A percentile compares a stretch with the other conserved stretches of the same genome.
These are phyloP conservation scores for Nyctalus aviator DNA, from an alignment of 2,797 vertebrate species.

Conservation along the genomic window DNA sequence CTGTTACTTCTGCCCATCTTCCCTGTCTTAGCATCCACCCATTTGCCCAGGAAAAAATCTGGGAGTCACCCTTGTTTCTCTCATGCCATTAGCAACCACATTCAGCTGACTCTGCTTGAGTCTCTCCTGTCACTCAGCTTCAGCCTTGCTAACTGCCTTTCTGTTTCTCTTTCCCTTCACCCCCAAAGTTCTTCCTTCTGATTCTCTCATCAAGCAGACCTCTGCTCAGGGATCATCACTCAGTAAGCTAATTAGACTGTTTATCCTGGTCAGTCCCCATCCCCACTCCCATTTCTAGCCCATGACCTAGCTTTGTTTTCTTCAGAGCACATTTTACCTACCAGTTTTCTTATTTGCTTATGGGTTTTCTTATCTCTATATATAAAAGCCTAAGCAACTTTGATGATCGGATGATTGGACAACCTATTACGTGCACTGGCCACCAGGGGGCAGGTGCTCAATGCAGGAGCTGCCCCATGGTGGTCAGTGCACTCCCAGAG, in stretches of 20 bases:
- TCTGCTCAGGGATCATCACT: not conserved
- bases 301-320: slow-evolving; percentile 23
- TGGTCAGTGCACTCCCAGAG: too few relatives aligned
- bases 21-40: not conserved
- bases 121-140: not conserved
- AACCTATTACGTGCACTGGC: too few relatives aligned
- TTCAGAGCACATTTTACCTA: not conserved
- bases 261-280: not conserved
- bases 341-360: slow-evolving; percentile 18
- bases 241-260: not conserved
- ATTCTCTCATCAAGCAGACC: not conserved
- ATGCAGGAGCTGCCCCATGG: too few relatives aligned
- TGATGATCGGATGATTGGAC: too few relatives aligned
- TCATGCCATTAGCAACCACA: not conserved
- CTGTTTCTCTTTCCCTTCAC: slow-evolving; percentile 18
- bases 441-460: too few relatives aligned
- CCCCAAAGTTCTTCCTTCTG: not conserved
- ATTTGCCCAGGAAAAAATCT: not conserved
- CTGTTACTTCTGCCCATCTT: not conserved
- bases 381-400: too few relatives aligned
- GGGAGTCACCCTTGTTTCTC: not conserved
- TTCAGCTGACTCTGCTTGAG: not conserved
- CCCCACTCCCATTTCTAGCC: not conserved
- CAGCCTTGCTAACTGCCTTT: not conserved
- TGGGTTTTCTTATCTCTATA: slow-evolving; percentile 18